These are phyloP conservation scores for Redunca redunca DNA, from an alignment of 2,113 vertebrate species.

Conservation along the genomic window DNA sequence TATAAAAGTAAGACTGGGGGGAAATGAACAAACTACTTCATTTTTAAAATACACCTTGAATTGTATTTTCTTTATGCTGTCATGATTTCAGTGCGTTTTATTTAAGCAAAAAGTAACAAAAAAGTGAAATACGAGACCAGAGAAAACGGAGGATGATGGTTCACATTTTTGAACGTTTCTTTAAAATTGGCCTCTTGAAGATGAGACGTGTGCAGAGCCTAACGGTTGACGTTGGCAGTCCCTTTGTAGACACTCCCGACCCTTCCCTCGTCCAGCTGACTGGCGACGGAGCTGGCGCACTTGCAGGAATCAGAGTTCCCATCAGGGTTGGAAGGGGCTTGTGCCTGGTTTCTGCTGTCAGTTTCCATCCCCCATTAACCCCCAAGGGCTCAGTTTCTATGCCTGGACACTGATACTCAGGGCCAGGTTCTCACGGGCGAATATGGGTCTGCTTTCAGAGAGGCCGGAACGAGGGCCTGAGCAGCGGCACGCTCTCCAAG, in stretches of 20 bases:
- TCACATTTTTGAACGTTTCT: neutral
- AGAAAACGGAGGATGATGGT: neutral
- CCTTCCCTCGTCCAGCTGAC: neutral
- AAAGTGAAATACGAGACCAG: neutral
- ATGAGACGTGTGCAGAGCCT: neutral
- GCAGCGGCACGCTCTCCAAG: constrained; percentile 97
- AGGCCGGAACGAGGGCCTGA: constrained; percentile 95
- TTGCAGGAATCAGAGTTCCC: neutral
- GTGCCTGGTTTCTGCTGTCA: neutral
- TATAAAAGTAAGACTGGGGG: neutral
- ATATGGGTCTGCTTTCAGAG: constrained; percentile 82
- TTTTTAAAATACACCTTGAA: neutral
- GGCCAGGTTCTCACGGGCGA: neutral
- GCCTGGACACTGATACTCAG: rapidly evolving
- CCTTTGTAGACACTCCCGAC: neutral
- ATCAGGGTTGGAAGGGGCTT: neutral
- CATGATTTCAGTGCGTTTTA: neutral
- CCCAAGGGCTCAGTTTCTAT: neutral
- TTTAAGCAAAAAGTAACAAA: neutral
- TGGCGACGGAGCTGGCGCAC: no score
- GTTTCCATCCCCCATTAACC: neutral
- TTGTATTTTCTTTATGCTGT: neutral
- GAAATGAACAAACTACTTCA: neutral
- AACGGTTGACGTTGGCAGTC: rapidly evolving
- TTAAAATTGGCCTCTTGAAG: neutral